Conservation (phyloP, 1,140 invertebrate species). For the Acromyrmex echinatior region DNA sequence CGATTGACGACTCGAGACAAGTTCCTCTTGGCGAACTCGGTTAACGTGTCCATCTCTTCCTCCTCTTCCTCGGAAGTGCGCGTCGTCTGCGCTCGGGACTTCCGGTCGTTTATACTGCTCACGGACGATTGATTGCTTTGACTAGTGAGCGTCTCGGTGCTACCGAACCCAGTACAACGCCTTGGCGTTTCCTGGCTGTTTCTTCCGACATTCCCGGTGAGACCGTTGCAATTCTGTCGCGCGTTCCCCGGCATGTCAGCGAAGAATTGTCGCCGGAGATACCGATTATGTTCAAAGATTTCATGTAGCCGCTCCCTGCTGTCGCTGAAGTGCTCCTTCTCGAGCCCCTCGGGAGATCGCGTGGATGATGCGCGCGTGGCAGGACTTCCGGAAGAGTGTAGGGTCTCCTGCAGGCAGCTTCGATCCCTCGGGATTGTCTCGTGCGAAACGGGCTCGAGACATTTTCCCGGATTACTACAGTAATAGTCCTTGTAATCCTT, state of each 20-base stretch:
- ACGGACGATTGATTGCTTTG: constrained; percentile 84
- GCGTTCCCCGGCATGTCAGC: constrained; percentile 70
- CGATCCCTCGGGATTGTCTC: not conserved
- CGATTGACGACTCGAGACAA: not conserved
- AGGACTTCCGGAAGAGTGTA: not conserved
- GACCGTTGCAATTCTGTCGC: not conserved
- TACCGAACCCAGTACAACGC: constrained; percentile 81
- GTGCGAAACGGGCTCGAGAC: not conserved
- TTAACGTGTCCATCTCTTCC: constrained; percentile 23
- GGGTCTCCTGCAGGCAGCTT: not conserved
- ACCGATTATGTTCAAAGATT: constrained; percentile 84
- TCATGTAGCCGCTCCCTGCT: constrained; percentile 84
- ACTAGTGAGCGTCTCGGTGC: constrained; percentile 84
- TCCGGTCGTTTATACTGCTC: constrained; percentile 81
- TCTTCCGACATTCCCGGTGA: not conserved
- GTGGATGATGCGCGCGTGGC: not conserved
- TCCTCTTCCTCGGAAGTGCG: constrained; percentile 76
- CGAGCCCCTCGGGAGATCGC: not conserved
- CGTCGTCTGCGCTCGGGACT: constrained; percentile 78
- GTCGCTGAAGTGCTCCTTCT: constrained; percentile 72
- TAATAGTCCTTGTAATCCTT: constrained; percentile 71
- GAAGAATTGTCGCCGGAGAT: constrained; percentile 83
- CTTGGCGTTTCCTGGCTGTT: not conserved
- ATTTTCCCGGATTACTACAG: not conserved
- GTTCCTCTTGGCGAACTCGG: not conserved